Evolutionary conservation across 2,797 vertebrate species (phyloP).

Genomic region (Poeciliopsis presidionis): DNA sequence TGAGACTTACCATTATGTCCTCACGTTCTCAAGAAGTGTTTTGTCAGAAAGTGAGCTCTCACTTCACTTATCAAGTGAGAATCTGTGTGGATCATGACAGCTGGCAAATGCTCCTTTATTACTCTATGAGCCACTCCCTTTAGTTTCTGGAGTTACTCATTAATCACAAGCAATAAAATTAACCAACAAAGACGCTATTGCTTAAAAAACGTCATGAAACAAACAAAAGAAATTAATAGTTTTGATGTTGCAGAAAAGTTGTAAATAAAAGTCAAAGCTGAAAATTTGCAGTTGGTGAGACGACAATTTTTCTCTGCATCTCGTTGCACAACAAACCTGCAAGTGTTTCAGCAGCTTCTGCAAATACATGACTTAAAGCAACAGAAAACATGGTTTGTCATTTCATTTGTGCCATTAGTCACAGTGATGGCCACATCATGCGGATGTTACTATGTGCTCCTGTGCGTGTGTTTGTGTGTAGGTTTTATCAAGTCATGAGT

Average conservation of each 20-base stretch:
- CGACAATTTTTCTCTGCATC: background rate
- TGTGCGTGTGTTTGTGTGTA: conserved; percentile 1
- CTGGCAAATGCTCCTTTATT: conserved; percentile 35
- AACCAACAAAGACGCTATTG: conserved; percentile 38
- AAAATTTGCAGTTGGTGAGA: background rate
- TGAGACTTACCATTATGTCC: conserved; percentile 51
- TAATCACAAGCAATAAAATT: conserved; percentile 75
- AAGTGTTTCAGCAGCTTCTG: background rate
- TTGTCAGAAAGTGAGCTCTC: conserved; percentile 1
- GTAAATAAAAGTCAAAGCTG: background rate
- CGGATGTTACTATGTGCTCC: background rate
- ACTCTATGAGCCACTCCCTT: conserved; percentile 50
- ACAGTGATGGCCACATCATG: background rate
- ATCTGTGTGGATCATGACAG: conserved; percentile 14
- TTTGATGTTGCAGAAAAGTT: background rate
- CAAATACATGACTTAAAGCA: background rate
- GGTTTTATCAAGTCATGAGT: conserved; percentile 38
- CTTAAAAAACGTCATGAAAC: conserved; percentile 5
- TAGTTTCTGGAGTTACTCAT: conserved; percentile 76
- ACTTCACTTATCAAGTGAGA: background rate
- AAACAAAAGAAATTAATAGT: background rate
- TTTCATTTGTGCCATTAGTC: background rate
- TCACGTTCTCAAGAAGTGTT: background rate
- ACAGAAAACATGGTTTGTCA: background rate
- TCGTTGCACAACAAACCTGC: background rate